Evolutionary conservation across 2,888 invertebrate genomes (phyloP), one percentile per base, ranked within the genome.

Genomic region (Orchesella flavescens): DNA sequence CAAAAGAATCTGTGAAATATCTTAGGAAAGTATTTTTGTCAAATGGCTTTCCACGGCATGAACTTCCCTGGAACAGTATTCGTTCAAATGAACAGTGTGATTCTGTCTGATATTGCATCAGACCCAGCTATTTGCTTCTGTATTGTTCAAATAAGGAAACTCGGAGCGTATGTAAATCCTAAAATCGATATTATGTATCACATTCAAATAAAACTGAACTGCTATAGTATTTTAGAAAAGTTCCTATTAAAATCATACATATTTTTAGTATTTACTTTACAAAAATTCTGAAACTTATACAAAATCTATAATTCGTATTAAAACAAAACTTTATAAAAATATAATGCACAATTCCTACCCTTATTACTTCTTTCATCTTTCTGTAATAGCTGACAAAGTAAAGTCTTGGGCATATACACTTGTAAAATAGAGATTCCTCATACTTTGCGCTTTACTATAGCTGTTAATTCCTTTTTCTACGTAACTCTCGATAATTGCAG

Each of bases 1-100:
- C 78, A 3, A 85, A 85, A 63, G 23, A 43, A 13, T 81, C 81
- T 1, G 79, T 79, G 4, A 12, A 15, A 1, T 57, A 49, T 43
- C 23, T 85, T 0, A 71, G 43, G 21, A 44, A 72, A 1, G 19
- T 85, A 17, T 85, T 83, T 21, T 7, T 15, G 13, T 46, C 63
- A n/a, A 59, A 65, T 19, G 85, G 85, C 7, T 85, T 84, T 19
- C 76, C 74, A 0, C 46, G 65, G 43, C 82, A 78, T 7, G 61
- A 46, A 23, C 68, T 53, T 24, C 80, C 77, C 7, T 73, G 74
- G 66, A 46, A 68, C 0, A 68, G 13, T 17, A 7, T 46, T 1
- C n/a, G 17, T 4, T 57, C 61, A 69, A 77, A 43, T 44, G 19
- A 15, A 17, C 43, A 63, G 43, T 24, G 63, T 15, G 43, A 10